Evolutionary conservation across 2,797 vertebrate species (phyloP).

Genomic region (Cetoscarus ocellatus): DNA sequence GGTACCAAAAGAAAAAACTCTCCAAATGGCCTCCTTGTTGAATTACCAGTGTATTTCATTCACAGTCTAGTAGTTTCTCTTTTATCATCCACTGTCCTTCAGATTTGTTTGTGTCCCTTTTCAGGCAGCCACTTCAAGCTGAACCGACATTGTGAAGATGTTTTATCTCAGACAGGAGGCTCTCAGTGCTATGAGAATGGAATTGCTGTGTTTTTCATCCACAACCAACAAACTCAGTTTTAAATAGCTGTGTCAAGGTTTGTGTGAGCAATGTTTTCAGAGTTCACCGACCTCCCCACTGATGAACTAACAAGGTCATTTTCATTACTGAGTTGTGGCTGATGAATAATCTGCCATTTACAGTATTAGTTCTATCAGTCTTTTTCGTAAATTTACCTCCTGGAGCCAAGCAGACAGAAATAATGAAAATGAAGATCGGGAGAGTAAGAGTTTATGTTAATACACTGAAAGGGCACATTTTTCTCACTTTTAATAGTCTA

Average conservation of each 20-base stretch:
- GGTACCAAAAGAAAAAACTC: constrained; percentile 29
- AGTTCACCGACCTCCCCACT: constrained; percentile 1
- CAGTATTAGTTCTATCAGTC: not conserved
- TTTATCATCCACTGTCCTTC: constrained; percentile 42
- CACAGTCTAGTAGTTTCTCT: constrained; percentile 15
- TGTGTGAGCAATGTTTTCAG: not conserved
- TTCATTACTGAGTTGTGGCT: not conserved
- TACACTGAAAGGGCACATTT: too few relatives aligned
- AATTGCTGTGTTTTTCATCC: not conserved
- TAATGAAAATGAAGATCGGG: too few relatives aligned
- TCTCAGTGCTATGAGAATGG: not conserved
- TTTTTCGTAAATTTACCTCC: too few relatives aligned
- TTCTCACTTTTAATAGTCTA: too few relatives aligned
- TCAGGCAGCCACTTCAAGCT: constrained; percentile 33
- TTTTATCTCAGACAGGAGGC: not conserved
- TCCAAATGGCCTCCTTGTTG: constrained; percentile 32
- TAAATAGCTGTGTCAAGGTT: not conserved
- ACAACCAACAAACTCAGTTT: not conserved
- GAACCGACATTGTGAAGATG: constrained; percentile 10
- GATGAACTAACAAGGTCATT: not conserved
- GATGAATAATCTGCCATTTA: not conserved
- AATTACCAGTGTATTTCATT: constrained; percentile 31
- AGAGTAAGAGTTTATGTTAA: too few relatives aligned
- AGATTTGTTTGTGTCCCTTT: constrained; percentile 20
- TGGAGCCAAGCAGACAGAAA: too few relatives aligned